These are phyloP conservation scores for Cotesia glomerata DNA, from an alignment of 1,140 invertebrate species.

Conservation along the genomic window DNA sequence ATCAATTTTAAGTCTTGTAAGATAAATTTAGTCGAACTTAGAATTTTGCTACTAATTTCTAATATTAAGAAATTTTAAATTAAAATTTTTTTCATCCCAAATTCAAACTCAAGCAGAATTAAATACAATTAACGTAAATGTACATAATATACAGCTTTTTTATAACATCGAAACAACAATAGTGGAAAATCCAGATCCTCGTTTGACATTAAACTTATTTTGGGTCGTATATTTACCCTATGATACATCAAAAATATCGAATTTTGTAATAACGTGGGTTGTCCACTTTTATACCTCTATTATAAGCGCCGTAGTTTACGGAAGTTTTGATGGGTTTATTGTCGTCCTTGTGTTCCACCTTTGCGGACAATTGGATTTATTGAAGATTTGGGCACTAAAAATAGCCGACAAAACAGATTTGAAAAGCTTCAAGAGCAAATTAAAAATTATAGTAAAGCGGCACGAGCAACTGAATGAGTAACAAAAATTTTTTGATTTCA, in stretches of 20 bases:
- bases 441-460: slow-evolving; percentile 16
- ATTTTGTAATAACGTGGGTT: slow-evolving; percentile 20
- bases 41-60: too few relatives aligned
- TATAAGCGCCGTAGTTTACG: slow-evolving; percentile 25
- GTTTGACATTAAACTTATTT: slow-evolving; percentile 17
- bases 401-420: slow-evolving; percentile 9
- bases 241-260: slow-evolving; percentile 19
- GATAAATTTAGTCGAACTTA: background rate
- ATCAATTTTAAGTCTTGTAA: background rate
- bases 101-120: too few relatives aligned
- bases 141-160: background rate
- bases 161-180: slow-evolving; percentile 9
- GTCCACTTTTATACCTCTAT: slow-evolving; percentile 16
- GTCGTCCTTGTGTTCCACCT: slow-evolving; percentile 33
- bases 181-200: slow-evolving; percentile 1
- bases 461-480: slow-evolving; percentile 36
- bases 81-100: too few relatives aligned
- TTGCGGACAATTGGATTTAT: slow-evolving; percentile 29
- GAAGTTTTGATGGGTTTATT: slow-evolving; percentile 33
- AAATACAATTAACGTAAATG: background rate
- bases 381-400: slow-evolving; percentile 15
- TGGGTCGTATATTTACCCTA: slow-evolving; percentile 31
- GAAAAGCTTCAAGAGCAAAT: background rate
- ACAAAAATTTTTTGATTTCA: background rate
- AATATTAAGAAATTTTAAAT: too few relatives aligned